Base-by-base conservation (phyloP, 1,140 invertebrate species). In the Agrypnia vestita region DNA sequence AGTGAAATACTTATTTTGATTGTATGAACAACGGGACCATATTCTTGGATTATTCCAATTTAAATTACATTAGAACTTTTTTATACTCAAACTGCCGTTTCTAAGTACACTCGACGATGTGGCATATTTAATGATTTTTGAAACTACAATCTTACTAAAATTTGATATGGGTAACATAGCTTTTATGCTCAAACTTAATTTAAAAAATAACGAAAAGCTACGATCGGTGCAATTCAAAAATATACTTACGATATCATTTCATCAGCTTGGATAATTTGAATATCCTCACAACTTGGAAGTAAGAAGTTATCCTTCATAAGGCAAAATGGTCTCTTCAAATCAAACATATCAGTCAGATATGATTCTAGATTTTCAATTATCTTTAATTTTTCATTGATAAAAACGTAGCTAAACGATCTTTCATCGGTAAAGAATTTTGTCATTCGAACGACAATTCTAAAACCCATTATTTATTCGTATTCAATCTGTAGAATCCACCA, bases 201-300 rank as follows among this genome's bases (percentile, higher is more conserved):
- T 35, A 35, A 35, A n/a, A n/a, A 35, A 35, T 35, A 35, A 35
- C 1, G 25, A 35, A 35, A 35, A 35, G 25, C 6, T 35, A 35
- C 6, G 25, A 35, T 35, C 25, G 25, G 25, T 6, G 25, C 25
- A 35, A 6, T 35, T 1, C 1, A 35, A 17, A 71, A 47, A 10
- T 10, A 55, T 25, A 80, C 71, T 75, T 61, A 75, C 71, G 72
- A 67, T 67, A 80, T 76, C 15, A 69, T 55, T 47, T 80, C 51
- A 76, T 80, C 62, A 4, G 56, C 61, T 74, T 49, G 6, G 47
- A 79, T 35, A 59, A 75, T 44, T 25, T 44, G 13, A 17, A 71
- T 80, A 46, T 67, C 71, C 55, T 83, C 79, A 46, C 43, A 76
- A 47, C 44, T 53, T 15, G 82, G 82, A 21, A 83, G 74, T 61